Conservation (phyloP, 2,113 vertebrate genomes). For the Pollachius pollachius region DNA sequence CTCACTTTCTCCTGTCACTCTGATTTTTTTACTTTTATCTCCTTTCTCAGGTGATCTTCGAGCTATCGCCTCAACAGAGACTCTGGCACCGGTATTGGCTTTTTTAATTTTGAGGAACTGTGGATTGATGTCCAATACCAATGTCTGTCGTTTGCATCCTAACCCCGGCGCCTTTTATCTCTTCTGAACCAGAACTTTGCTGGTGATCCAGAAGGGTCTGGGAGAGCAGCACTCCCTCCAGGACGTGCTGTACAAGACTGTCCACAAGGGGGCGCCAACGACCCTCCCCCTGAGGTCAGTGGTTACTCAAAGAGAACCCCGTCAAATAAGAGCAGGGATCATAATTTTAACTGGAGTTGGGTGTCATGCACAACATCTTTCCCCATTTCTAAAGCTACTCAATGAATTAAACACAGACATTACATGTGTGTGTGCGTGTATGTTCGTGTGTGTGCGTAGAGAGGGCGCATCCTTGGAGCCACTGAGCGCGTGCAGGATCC, state of each 20-base stretch:
- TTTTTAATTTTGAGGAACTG: neutral
- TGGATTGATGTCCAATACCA: neutral
- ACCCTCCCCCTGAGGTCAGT: constrained; percentile 86
- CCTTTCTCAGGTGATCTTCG: constrained; percentile 84
- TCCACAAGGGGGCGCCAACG: constrained; percentile 85
- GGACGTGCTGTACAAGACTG: constrained; percentile 93
- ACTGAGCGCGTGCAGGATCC: constrained; percentile 88
- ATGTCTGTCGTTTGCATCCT: too few relatives aligned
- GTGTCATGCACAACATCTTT: too few relatives aligned
- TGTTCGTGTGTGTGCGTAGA: neutral
- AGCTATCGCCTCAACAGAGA: constrained; percentile 88
- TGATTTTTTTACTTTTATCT: constrained; percentile 3
- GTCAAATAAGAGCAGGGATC: too few relatives aligned
- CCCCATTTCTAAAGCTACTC: too few relatives aligned
- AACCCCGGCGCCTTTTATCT: neutral
- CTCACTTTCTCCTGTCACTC: neutral
- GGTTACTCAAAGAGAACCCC: too few relatives aligned
- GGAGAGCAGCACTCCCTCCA: constrained; percentile 93
- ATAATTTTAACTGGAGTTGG: too few relatives aligned
- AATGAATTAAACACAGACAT: too few relatives aligned
- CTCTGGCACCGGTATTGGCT: constrained; percentile 88
- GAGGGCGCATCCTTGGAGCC: constrained; percentile 75
- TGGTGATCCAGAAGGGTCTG: constrained; percentile 34
- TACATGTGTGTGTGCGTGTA: too few relatives aligned
- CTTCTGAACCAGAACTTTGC: neutral